Base-by-base conservation (phyloP, 2,888 invertebrate genomes). In the Arge pagana region DNA sequence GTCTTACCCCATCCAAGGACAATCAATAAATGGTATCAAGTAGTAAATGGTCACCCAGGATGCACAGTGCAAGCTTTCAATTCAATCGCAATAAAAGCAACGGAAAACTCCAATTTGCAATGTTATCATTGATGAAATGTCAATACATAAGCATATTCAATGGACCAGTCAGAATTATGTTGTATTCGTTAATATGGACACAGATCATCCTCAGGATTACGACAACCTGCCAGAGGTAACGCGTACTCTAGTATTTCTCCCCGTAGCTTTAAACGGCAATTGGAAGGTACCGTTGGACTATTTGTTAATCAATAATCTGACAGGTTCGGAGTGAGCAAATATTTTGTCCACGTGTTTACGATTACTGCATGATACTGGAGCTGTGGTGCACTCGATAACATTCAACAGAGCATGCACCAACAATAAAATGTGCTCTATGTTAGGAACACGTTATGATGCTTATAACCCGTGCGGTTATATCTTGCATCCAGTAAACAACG, bases 211-310 rank as follows among this genome's bases (percentile, higher is more conserved):
- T 7, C n/a, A n/a, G n/a, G n/a, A n/a, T n/a, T n/a, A n/a, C n/a
- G n/a, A n/a, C n/a, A n/a, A n/a, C n/a, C n/a, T n/a, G n/a, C 15
- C 15, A 2, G 28, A 41, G 40, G 57, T 57, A 11, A 58, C 33
- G 16, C 31, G 56, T 26, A 57, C 53, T n/a, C 24, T 58, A 4
- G 59, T 61, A 3, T 59, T 61, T 33, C 43, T 58, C 48, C 50
- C 42, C 6, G 59, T 59, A 8, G 45, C 30, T 5, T 24, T 60
- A 6, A 59, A 61, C 35, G 37, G 37, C 8, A 11, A 49, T 26
- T 61, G 57, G 56, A 61, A 61, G 53, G 31, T 59, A 13, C 60
- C 59, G 7, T 6, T 58, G 6, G 60, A 48, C n/a, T 62, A 61
- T 50, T 63, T 59, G 48, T 49, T 62, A 39, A 62, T 57, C 24